Percentiles rank a stretch among this genome's conserved stretches.
These are phyloP conservation scores for Argyrosomus japonicus DNA, from an alignment of 2,113 vertebrate species.

Conservation along the genomic window DNA sequence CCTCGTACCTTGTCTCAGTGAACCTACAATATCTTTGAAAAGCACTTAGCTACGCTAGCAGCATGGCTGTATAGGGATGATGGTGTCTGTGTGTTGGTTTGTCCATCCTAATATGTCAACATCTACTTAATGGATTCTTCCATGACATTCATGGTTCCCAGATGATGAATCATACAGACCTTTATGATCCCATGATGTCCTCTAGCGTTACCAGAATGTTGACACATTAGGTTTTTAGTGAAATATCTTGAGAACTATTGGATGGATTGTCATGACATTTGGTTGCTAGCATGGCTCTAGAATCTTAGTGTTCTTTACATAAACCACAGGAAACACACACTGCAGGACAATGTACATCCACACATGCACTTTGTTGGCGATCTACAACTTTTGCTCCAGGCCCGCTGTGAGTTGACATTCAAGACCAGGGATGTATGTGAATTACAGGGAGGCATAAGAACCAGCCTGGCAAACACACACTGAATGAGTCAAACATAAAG, in stretches of 20 bases:
- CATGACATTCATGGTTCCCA: neutral
- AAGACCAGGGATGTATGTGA: conserved; percentile 31
- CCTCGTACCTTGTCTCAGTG: neutral
- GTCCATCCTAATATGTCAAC: neutral
- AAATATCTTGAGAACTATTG: neutral
- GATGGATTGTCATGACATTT: neutral
- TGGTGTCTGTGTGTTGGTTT: neutral
- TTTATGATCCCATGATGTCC: neutral
- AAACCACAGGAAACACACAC: neutral
- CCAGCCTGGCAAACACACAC: neutral
- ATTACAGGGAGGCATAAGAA: conserved; percentile 18
- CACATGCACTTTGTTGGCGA: neutral
- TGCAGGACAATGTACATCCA: neutral
- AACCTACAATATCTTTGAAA: neutral
- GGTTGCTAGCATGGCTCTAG: neutral
- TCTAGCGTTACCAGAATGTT: neutral
- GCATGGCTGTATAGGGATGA: no score
- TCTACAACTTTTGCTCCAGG: neutral
- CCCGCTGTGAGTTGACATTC: conserved; percentile 29
- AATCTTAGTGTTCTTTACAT: neutral
- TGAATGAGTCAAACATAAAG: conserved; percentile 24
- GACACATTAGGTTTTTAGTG: neutral
- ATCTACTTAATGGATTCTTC: neutral
- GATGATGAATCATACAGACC: neutral
- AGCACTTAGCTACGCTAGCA: neutral